Conservation (phyloP, 2,888 invertebrate genomes). For the Cancer borealis region DNA sequence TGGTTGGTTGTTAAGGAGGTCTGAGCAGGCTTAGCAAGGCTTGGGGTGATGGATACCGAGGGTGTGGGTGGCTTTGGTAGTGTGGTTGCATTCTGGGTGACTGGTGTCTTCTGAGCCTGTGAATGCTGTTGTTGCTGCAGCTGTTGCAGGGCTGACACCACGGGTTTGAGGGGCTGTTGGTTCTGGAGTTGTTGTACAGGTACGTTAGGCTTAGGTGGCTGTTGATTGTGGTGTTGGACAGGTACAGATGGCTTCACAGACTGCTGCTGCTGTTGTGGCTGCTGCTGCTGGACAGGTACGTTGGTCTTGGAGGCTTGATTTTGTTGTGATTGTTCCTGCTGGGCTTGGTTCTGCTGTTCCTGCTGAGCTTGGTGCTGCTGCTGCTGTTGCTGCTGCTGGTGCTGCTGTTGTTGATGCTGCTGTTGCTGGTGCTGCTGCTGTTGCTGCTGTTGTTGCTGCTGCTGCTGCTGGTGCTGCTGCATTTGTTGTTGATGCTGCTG, state of each 20-base stretch:
- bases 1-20: constrained; percentile 15
- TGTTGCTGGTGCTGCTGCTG: constrained; percentile 65
- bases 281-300: constrained; percentile 61
- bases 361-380: constrained; percentile 66
- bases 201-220: constrained; percentile 55
- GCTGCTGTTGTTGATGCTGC: constrained; percentile 69
- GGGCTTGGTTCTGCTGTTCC: constrained; percentile 62
- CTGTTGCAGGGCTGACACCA: constrained; percentile 35
- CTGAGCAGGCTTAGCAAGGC: constrained; percentile 42
- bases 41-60: constrained; percentile 53
- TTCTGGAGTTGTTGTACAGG: constrained; percentile 52
- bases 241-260: constrained; percentile 59
- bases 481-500: constrained; percentile 44
- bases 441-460: constrained; percentile 52
- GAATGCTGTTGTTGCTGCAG: constrained; percentile 43
- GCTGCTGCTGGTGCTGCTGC: constrained; percentile 70
- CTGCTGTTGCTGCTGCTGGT: constrained; percentile 48
- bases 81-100: constrained; percentile 63
- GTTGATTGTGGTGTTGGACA: constrained; percentile 56
- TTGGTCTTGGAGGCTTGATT: constrained; percentile 51
- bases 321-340: constrained; percentile 58
- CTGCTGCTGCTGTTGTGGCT: constrained; percentile 67
- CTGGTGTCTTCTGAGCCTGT: constrained; percentile 45
- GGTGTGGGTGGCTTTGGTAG: constrained; percentile 62
- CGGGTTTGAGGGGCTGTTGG: constrained; percentile 57